phyloP scores from a whole-genome alignment of 1,140 invertebrate species.

The Homarus americanus region DNA sequence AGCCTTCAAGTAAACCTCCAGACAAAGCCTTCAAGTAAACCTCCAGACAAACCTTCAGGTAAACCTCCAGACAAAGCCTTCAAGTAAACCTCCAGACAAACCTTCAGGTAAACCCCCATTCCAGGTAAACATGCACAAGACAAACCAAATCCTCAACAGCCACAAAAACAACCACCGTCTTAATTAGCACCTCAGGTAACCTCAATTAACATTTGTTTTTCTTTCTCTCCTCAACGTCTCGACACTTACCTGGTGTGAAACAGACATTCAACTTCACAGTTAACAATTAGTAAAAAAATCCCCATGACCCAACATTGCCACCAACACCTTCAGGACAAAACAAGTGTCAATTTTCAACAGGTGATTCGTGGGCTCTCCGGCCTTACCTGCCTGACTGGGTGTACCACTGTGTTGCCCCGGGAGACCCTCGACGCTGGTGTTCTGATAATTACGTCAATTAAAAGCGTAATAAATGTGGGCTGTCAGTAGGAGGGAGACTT shows the following conservation, averaged over 20 bases:
- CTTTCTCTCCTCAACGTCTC: neutral
- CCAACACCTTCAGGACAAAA: neutral
- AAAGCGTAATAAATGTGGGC: neutral
- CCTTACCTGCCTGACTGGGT: neutral
- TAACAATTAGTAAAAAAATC: neutral
- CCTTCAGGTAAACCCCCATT: too few species aligned
- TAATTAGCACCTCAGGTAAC: too few species aligned
- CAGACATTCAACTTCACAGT: neutral
- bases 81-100: too few species aligned
- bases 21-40: too few species aligned
- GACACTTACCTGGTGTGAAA: neutral
- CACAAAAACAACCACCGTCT: too few species aligned
- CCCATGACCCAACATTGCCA: neutral
- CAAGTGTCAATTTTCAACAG: neutral
- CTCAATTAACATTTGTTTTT: too few species aligned
- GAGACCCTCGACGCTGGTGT: neutral
- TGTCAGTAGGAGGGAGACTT: constrained; percentile 10
- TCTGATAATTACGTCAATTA: constrained; percentile 33
- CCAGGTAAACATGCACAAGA: too few species aligned
- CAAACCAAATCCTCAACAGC: too few species aligned
- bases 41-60: too few species aligned
- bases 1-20: too few species aligned
- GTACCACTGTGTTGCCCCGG: neutral
- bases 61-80: too few species aligned
- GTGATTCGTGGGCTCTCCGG: neutral